A percentile compares a stretch with the other conserved stretches of the same genome.
phyloP scores from a whole-genome alignment of 1,140 invertebrate genomes.

The Cecropterus lyciades region DNA sequence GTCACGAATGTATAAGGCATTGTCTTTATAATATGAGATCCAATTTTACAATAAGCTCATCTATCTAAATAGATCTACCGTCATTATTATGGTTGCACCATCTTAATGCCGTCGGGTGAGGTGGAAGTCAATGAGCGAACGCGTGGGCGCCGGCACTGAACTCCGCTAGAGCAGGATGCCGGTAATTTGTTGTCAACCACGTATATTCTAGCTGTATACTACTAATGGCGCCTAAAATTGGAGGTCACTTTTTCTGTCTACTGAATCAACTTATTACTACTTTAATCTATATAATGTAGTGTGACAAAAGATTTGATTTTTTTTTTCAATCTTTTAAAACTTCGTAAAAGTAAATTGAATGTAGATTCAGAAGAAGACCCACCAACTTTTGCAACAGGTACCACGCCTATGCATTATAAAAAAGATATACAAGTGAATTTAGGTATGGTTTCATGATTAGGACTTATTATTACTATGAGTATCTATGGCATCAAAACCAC shows the following conservation, averaged over 20 bases:
- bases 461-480: too few relatives aligned
- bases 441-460: too few relatives aligned
- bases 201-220: constrained; percentile 26
- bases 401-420: too few relatives aligned
- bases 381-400: too few relatives aligned
- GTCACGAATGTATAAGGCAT: constrained; percentile 13
- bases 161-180: constrained; percentile 68
- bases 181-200: constrained; percentile 67
- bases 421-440: too few relatives aligned
- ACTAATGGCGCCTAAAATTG: constrained; percentile 38
- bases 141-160: constrained; percentile 72
- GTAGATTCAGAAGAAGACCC: too few relatives aligned
- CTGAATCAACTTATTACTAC: not conserved
- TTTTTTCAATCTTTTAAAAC: too few relatives aligned
- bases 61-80: constrained; percentile 48
- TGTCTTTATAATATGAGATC: constrained; percentile 22
- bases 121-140: constrained; percentile 59
- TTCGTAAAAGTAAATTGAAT: too few relatives aligned
- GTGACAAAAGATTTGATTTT: too few relatives aligned
- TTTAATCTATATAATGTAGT: too few relatives aligned
- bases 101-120: constrained; percentile 47
- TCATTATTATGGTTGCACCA: constrained; percentile 59
- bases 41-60: constrained; percentile 48
- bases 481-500: too few relatives aligned
- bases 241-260: constrained; percentile 35